phyloP scores from a whole-genome alignment of 2,113 vertebrate genomes.

The Martes martes region DNA sequence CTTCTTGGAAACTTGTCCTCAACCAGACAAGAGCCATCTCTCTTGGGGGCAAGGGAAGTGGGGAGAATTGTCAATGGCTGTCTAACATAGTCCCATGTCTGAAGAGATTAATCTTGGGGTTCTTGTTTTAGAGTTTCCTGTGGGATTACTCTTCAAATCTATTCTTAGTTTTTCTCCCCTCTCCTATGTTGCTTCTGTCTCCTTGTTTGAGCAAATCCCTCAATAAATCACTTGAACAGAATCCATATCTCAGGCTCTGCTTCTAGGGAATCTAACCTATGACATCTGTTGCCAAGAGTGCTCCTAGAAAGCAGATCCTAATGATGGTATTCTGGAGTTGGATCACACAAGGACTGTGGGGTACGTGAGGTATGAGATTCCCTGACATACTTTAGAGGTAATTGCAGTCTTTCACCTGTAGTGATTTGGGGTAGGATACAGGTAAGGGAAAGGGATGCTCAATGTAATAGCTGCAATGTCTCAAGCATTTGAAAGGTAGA shows the following conservation, averaged over 20 bases:
- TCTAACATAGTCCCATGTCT: background rate
- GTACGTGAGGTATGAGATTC: background rate
- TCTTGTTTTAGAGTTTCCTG: background rate
- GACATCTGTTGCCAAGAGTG: background rate
- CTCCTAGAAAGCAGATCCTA: background rate
- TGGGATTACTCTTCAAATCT: background rate
- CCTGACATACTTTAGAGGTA: background rate
- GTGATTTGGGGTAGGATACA: background rate
- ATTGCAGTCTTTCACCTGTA: background rate
- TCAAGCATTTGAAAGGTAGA: background rate
- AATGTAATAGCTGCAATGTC: background rate
- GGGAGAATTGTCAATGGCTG: background rate
- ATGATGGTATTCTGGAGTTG: background rate
- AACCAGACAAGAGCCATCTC: background rate
- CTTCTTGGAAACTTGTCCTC: background rate
- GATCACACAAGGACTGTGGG: background rate
- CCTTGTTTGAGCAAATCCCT: background rate
- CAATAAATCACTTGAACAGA: background rate
- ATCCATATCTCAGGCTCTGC: background rate
- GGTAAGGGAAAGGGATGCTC: background rate
- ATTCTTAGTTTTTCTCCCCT: slow-evolving; percentile 10
- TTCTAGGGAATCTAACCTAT: background rate
- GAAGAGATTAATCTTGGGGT: background rate
- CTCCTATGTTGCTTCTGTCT: background rate
- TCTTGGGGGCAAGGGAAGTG: background rate